Percentiles rank a stretch among this genome's conserved stretches.
Evolutionary conservation across 2,797 vertebrate genomes (phyloP).

Genomic region (Gobio occitaniae): DNA sequence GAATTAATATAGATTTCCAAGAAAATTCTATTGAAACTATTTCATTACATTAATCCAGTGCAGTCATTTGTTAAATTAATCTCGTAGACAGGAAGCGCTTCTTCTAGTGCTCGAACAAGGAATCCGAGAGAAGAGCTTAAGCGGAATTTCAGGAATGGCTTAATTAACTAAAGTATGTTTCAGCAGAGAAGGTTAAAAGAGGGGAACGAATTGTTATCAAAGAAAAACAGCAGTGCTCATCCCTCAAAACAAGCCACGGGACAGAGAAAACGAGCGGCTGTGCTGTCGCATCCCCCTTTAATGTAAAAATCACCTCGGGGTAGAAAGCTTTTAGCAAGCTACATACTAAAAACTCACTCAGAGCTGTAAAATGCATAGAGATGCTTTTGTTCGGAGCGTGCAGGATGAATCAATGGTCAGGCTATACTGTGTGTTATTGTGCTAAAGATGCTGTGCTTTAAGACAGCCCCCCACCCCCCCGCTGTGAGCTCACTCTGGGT

Average conservation of each 20-base stretch:
- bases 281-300: not conserved
- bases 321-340: slow-evolving; percentile 21
- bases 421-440: slow-evolving; percentile 46
- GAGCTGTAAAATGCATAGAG: slow-evolving; percentile 32
- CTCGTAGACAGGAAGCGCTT: not conserved
- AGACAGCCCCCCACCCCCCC: slow-evolving; percentile 31
- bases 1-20: slow-evolving; percentile 35
- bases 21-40: slow-evolving; percentile 38
- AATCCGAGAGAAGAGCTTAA: slow-evolving; percentile 36
- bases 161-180: slow-evolving; percentile 37
- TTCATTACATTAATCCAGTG: slow-evolving; percentile 44
- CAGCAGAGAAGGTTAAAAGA: slow-evolving; percentile 25
- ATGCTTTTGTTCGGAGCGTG: slow-evolving; percentile 36
- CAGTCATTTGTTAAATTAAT: slow-evolving; percentile 40
- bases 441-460: slow-evolving; percentile 32
- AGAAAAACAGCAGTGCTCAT: slow-evolving; percentile 32
- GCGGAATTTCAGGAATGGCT: slow-evolving; percentile 38
- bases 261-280: not conserved
- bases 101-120: slow-evolving; percentile 22
- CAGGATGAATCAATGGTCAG: slow-evolving; percentile 24
- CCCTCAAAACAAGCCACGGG: slow-evolving; percentile 10
- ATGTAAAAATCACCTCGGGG: slow-evolving; percentile 24
- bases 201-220: slow-evolving; percentile 22
- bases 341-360: not conserved
- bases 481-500: slow-evolving; percentile 43